phyloP scores from a whole-genome alignment of 2,888 invertebrate species.

The Pimpla rufipes region DNA sequence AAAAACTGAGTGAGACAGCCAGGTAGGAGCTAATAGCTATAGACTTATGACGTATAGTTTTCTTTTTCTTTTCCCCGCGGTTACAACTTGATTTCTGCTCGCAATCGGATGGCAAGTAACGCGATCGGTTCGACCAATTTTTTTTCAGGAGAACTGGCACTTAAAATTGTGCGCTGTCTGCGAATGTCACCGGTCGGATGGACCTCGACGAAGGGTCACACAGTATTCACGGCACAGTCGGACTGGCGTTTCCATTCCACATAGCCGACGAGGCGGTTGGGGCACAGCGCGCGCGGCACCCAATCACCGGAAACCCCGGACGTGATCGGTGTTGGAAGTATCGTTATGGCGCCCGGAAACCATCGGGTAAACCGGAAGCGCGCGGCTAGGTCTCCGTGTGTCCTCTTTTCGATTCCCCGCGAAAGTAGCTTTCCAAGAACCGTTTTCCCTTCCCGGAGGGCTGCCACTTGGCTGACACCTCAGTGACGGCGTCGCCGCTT shows the following conservation, averaged over 20 bases:
- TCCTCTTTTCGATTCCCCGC: slow-evolving; percentile 68
- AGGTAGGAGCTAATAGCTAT: too few relatives aligned
- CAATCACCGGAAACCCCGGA: slow-evolving; percentile 76
- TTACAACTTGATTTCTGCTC: too few relatives aligned
- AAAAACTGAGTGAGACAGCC: too few relatives aligned
- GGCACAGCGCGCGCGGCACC: slow-evolving; percentile 40
- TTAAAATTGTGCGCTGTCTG: slow-evolving; percentile 28
- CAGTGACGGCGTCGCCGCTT: too few relatives aligned
- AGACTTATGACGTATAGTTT: slow-evolving; percentile 44
- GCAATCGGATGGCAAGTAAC: slow-evolving; percentile 63
- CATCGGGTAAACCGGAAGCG: slow-evolving; percentile 78
- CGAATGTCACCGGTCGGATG: slow-evolving; percentile 18
- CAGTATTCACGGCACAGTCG: slow-evolving; percentile 1
- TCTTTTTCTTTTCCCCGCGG: too few relatives aligned
- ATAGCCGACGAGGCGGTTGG: slow-evolving; percentile 36
- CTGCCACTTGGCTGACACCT: neutral
- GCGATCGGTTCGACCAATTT: slow-evolving; percentile 61
- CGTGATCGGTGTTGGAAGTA: slow-evolving; percentile 79
- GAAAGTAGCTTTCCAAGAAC: slow-evolving; percentile 73
- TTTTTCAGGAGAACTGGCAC: slow-evolving; percentile 31
- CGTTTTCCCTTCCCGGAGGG: slow-evolving; percentile 51
- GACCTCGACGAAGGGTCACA: neutral
- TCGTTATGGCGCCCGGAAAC: slow-evolving; percentile 73
- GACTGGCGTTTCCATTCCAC: neutral
- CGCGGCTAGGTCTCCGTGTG: slow-evolving; percentile 47